Base-by-base conservation (phyloP, 2,797 vertebrate species). In the Arctocebus calabarensis region DNA sequence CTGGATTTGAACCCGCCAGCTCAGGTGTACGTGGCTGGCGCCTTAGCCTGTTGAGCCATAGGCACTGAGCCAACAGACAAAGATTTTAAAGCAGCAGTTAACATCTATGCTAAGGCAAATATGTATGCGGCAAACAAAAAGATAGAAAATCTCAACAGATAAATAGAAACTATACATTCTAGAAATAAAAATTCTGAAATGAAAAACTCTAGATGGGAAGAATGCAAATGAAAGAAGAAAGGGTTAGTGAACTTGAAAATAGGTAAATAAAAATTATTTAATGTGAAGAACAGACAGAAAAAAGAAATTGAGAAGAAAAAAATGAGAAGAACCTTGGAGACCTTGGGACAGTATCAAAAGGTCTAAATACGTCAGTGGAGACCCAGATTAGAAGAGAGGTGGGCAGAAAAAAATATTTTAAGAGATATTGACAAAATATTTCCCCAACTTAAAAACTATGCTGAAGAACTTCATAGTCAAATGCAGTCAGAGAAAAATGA, bases 191-290 rank as follows among this genome's bases (percentile, higher is more conserved):
- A 37, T 82, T 55, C 32, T 86, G 29, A 82, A 88, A 82, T 77
- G 78, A 83, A 92, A 96, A 86, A 55, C 27, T 88, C 87, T 55
- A 23, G 34, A 82, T 57, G 25, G 59, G 34, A 57, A 83, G 22
- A 97, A 73, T 29, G 22, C 9, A 86, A 40, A 85, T 4, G 23
- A 90, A 10, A 94, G 64, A 94, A 93, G 27, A 91, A 96, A 89
- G 7, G 45, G 64, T 77, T 75, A 45, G 7, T 75, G 66, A 96
- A 77, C 20, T 16, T 23, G 34, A 52, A 94, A 19, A 48, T 1
- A 81, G 48, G 59, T n/a, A n/a, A 84, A 37, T 19, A 94, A 90
- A 90, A 95, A 75, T 52, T 79, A 45, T 57, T 52, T 88, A 84
- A 37, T 1, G 3, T 82, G 23, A 86, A 55, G 77, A 96, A 93